Percentiles rank a stretch among this genome's conserved stretches.
Conservation (phyloP, 2,797 vertebrate genomes). For the Cetoscarus ocellatus region DNA sequence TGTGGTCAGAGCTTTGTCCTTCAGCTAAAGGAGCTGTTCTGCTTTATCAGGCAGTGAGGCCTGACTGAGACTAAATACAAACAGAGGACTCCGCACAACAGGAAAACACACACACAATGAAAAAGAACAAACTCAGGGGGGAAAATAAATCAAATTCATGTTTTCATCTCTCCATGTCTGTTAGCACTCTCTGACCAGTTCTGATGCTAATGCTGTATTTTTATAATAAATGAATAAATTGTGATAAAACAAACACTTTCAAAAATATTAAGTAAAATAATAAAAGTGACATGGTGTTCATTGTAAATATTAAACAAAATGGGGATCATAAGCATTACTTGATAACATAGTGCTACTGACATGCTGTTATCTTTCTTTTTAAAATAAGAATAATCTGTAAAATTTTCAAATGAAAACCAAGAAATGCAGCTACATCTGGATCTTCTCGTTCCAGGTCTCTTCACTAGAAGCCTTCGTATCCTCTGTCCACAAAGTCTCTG, state of each 20-base stretch:
- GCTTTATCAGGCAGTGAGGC: slow-evolving; percentile 86
- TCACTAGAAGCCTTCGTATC: slow-evolving; percentile 67
- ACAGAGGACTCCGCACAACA: not conserved
- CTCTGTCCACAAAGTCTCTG: slow-evolving; percentile 52
- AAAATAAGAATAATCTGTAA: not conserved
- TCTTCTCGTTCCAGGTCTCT: slow-evolving; percentile 1
- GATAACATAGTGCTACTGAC: not conserved
- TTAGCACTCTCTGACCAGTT: not conserved
- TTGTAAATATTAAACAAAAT: not conserved
- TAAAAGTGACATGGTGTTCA: slow-evolving; percentile 8
- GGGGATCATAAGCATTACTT: not conserved
- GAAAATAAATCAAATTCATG: not conserved
- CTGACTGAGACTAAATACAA: slow-evolving; percentile 44
- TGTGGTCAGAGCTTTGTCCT: slow-evolving; percentile 92
- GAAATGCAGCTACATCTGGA: not conserved
- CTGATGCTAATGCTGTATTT: slow-evolving; percentile 7
- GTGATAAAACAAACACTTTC: slow-evolving; percentile 5
- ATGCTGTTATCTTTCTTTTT: no score
- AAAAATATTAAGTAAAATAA: slow-evolving; percentile 43
- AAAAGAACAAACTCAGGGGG: slow-evolving; percentile 7
- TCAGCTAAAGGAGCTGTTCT: slow-evolving; percentile 92
- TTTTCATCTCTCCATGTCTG: slow-evolving; percentile 24
- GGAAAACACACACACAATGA: slow-evolving; percentile 7
- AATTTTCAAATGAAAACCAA: slow-evolving; percentile 5
- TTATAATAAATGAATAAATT: not conserved